Percentiles rank a stretch among this genome's conserved stretches.
Conservation (phyloP, 1,140 invertebrate genomes). For the Eurytemora carolleeae region DNA sequence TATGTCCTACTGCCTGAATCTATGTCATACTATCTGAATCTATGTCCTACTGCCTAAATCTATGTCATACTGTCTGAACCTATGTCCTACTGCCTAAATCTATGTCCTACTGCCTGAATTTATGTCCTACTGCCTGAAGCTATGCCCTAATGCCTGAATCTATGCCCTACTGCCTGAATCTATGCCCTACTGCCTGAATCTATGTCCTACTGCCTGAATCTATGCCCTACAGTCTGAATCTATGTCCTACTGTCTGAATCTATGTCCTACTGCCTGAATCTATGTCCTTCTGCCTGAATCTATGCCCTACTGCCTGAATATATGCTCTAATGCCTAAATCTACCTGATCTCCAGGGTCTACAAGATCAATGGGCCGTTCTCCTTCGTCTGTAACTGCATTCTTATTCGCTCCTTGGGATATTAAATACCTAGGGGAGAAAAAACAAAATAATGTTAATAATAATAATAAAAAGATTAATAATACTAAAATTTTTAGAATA, state of each 20-base stretch:
- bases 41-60: too few relatives aligned
- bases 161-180: too few relatives aligned
- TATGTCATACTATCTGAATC: too few relatives aligned
- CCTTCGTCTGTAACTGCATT: slow-evolving; percentile 11
- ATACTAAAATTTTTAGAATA: too few relatives aligned
- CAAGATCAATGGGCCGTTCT: slow-evolving; percentile 14
- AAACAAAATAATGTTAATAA: not conserved
- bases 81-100: too few relatives aligned
- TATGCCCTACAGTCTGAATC: not conserved
- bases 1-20: too few relatives aligned
- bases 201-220: not conserved
- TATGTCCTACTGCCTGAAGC: too few relatives aligned
- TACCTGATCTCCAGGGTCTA: slow-evolving; percentile 13
- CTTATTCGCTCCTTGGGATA: slow-evolving; percentile 9
- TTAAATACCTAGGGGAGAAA: slow-evolving; percentile 11
- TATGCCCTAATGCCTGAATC: too few relatives aligned
- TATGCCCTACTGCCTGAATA: not conserved
- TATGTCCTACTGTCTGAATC: not conserved
- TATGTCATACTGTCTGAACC: too few relatives aligned
- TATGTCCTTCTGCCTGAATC: not conserved
- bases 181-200: not conserved
- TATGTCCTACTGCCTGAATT: too few relatives aligned
- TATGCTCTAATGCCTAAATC: not conserved
- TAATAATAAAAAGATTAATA: too few relatives aligned
- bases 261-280: not conserved